Percentiles rank a stretch among this genome's conserved stretches.
phyloP scores from a whole-genome alignment of 1,140 invertebrate species.

The Ectropis grisescens region DNA sequence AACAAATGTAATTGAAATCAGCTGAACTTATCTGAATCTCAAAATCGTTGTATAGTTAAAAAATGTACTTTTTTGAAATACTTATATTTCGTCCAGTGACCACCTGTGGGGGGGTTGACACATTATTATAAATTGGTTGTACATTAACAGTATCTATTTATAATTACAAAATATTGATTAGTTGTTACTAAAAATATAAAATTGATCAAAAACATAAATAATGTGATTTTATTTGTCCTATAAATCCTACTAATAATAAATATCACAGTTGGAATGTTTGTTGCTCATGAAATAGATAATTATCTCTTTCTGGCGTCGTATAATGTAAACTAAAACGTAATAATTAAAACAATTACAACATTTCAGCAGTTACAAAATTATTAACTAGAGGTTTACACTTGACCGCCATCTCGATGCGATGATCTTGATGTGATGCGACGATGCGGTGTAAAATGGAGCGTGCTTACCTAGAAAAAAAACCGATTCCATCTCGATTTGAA shows the following conservation, averaged over 20 bases:
- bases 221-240: slow-evolving; percentile 10
- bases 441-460: too few species aligned
- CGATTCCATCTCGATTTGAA: too few species aligned
- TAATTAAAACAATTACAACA: too few species aligned
- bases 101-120: slow-evolving; percentile 37
- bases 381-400: too few species aligned
- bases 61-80: slow-evolving; percentile 47
- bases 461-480: too few species aligned
- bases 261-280: not conserved
- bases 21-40: slow-evolving; percentile 63
- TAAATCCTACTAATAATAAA: not conserved
- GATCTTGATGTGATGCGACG: too few species aligned
- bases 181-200: slow-evolving; percentile 68
- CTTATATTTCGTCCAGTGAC: slow-evolving; percentile 59
- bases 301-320: too few species aligned
- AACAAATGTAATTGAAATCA: slow-evolving; percentile 57
- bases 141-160: slow-evolving; percentile 60
- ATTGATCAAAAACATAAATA: slow-evolving; percentile 36
- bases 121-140: slow-evolving; percentile 49
- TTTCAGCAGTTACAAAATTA: too few species aligned
- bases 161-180: slow-evolving; percentile 66
- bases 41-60: slow-evolving; percentile 40
- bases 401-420: too few species aligned
- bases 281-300: too few species aligned
- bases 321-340: too few species aligned